A percentile compares a stretch with the other conserved stretches of the same genome.
These are phyloP conservation scores for Agonopterix alstromeriana DNA, from an alignment of 2,888 invertebrate species.

Conservation along the genomic window DNA sequence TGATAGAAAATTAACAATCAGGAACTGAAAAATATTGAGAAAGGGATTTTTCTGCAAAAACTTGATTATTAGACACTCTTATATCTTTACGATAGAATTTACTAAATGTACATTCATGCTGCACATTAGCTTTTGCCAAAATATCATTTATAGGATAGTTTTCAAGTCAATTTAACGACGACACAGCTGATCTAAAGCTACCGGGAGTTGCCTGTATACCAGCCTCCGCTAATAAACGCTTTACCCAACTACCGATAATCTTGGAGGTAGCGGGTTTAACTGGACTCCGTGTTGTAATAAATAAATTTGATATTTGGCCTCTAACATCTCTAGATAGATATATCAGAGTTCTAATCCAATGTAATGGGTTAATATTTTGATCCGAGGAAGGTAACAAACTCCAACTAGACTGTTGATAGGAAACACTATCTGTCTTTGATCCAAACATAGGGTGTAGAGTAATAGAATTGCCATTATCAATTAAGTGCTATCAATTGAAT, in stretches of 20 bases:
- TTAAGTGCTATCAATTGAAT: constrained; percentile 7
- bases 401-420: constrained; percentile 11
- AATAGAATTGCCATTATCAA: constrained; percentile 9
- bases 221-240: neutral
- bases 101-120: constrained; percentile 8
- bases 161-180: constrained; percentile 7
- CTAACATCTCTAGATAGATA: neutral
- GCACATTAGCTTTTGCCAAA: constrained; percentile 9
- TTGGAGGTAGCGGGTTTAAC: constrained; percentile 7
- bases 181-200: neutral
- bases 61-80: neutral
- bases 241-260: neutral
- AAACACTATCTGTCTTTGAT: constrained; percentile 14
- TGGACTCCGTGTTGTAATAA: no score
- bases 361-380: constrained; percentile 6
- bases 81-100: constrained; percentile 2
- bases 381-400: constrained; percentile 5
- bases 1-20: neutral
- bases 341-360: constrained; percentile 5
- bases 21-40: constrained; percentile 1
- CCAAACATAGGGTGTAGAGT: constrained; percentile 13
- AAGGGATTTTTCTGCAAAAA: neutral
- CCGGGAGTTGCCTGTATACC: neutral
- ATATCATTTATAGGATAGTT: no score
- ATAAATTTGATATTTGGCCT: no score